phyloP scores from a whole-genome alignment of 2,113 vertebrate species.

The Syngnathus scovelli region DNA sequence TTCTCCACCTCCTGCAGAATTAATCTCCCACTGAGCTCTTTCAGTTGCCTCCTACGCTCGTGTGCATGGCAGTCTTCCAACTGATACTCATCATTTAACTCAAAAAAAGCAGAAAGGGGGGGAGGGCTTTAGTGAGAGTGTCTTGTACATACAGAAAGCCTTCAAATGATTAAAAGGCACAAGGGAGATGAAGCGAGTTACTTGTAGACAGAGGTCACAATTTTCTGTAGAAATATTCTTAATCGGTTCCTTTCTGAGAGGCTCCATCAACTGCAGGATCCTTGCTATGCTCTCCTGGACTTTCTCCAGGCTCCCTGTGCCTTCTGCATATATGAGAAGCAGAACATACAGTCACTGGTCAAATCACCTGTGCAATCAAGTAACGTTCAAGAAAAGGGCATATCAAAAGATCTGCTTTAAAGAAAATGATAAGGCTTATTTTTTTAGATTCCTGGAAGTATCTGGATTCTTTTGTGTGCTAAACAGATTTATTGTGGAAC shows the following conservation, averaged over 20 bases:
- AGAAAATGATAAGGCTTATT: background rate
- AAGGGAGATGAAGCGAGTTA: constrained; percentile 14
- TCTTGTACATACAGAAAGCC: background rate
- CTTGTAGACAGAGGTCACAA: constrained; percentile 40
- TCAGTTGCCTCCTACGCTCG: constrained; percentile 66
- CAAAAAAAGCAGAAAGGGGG: constrained; percentile 13
- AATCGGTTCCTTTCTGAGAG: constrained; percentile 54
- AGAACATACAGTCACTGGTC: background rate
- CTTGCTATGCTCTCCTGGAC: constrained; percentile 57
- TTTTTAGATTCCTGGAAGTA: background rate
- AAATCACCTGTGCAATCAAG: background rate
- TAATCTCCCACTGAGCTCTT: constrained; percentile 68
- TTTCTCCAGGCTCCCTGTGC: constrained; percentile 53
- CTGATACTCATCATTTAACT: constrained; percentile 51
- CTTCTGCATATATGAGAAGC: constrained; percentile 46
- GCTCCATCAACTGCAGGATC: constrained; percentile 65
- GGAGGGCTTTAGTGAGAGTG: constrained; percentile 10
- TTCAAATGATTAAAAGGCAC: background rate
- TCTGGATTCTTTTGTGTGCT: too few relatives aligned
- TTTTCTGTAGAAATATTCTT: constrained; percentile 25
- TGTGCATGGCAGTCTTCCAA: constrained; percentile 67
- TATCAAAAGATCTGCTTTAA: background rate
- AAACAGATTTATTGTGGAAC: too few relatives aligned
- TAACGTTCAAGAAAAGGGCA: too few relatives aligned
- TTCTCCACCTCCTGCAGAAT: constrained; percentile 71